Evolutionary conservation across 2,113 vertebrate genomes (phyloP), one percentile per base, ranked within the genome.

Genomic region (Megaptera novaeangliae): DNA sequence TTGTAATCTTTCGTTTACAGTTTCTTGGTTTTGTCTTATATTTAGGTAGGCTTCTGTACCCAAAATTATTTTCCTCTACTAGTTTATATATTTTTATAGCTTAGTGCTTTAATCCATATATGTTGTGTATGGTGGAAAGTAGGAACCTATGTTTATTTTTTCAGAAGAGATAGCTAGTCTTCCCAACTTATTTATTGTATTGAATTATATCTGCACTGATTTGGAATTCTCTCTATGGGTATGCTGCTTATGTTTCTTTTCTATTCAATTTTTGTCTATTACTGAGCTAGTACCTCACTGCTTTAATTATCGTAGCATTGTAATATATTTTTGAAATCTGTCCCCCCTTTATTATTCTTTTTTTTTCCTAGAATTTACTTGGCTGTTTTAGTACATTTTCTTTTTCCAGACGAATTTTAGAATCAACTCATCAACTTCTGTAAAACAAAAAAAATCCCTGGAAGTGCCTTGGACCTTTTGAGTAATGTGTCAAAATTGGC

Each of bases 391-490:
- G 31, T 63, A 31, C 36, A 87, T 88, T 83, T 88, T 44, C 27
- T 68, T 91, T 96, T 91, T 95, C 59, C 64, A 82, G 85, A 61
- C 77, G 41, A 84, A 95, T 91, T 92, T 93, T 93, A 92, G n/a
- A 61, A 69, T 89, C 64, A 91, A 46, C 49, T 85, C 29, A 2
- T 92, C 39, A 89, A 69, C 31, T 92, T 93, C 13, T 14, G 41
- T 83, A 57, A 46, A 78, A 72, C 71, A 87, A 78, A 55, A 55
- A 74, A 88, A 15, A 31, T 77, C 6, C 36, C 44, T 85, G 46
- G 55, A 92, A 95, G 64, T 95, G 29, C 57, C 63, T 78, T 2
- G 6, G 72, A 90, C 17, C 39, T 96, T 95, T 72, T 77, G 44
- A 86, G 74, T 72, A 77, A 66, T 15, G 29, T 93, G 41, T 72